These are phyloP conservation scores for Erebia epiphron DNA, from an alignment of 2,888 invertebrate genomes.

Conservation along the genomic window DNA sequence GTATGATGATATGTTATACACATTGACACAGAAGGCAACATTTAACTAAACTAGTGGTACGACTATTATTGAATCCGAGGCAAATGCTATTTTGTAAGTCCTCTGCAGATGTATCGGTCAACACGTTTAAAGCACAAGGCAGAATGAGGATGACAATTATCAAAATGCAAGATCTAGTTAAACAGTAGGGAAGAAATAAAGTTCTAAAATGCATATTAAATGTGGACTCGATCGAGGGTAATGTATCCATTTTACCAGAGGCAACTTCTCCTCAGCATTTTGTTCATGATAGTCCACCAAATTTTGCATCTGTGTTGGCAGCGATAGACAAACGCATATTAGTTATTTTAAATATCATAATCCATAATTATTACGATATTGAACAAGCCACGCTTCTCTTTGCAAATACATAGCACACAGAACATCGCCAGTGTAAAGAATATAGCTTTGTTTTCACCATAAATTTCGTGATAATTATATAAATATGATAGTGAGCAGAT, in stretches of 20 bases:
- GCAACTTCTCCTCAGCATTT: slow-evolving; percentile 94
- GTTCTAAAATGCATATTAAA: slow-evolving; percentile 57
- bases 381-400: slow-evolving; percentile 51
- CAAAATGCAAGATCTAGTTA: slow-evolving; percentile 36
- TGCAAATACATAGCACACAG: slow-evolving; percentile 45
- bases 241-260: slow-evolving; percentile 89
- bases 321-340: slow-evolving; percentile 76
- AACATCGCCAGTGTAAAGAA: slow-evolving; percentile 36
- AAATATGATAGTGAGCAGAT: slow-evolving; percentile 11
- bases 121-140: slow-evolving; percentile 36
- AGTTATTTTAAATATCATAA: slow-evolving; percentile 56
- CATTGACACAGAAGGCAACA: slow-evolving; percentile 21
- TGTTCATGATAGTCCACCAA: slow-evolving; percentile 95
- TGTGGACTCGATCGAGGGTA: slow-evolving; percentile 72
- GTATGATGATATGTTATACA: slow-evolving; percentile 2
- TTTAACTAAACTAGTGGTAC: slow-evolving; percentile 20
- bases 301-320: slow-evolving; percentile 88
- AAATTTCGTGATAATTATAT: slow-evolving; percentile 32
- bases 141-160: slow-evolving; percentile 30
- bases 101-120: slow-evolving; percentile 7
- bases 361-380: slow-evolving; percentile 39
- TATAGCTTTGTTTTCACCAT: slow-evolving; percentile 37
- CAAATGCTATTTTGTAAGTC: slow-evolving; percentile 7
- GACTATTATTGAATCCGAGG: slow-evolving; percentile 3
- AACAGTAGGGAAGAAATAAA: slow-evolving; percentile 40